A percentile compares a stretch with the other conserved stretches of the same genome.
Conservation (phyloP, 2,888 invertebrate genomes). For the Dorcus parallelipipedus region DNA sequence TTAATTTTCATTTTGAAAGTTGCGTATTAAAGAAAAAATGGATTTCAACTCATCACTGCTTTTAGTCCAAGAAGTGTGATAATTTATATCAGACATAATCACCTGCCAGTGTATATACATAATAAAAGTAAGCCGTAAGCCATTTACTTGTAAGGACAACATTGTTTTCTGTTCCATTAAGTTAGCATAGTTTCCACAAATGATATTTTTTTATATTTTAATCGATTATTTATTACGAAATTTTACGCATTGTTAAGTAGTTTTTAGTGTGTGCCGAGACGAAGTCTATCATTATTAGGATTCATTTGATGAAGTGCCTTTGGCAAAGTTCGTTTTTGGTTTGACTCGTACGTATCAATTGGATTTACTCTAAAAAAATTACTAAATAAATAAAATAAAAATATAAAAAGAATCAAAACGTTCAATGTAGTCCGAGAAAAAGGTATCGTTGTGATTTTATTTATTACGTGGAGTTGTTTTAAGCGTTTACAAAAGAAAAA, state of each 20-base stretch:
- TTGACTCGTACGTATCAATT: no score
- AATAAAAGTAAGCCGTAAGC: not conserved
- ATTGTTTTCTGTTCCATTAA: slow-evolving; percentile 6
- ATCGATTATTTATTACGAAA: slow-evolving; percentile 6
- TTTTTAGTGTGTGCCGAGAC: slow-evolving; percentile 4
- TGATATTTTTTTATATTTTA: slow-evolving; percentile 12
- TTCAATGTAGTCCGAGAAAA: no score
- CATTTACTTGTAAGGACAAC: not conserved
- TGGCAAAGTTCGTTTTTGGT: slow-evolving; percentile 12
- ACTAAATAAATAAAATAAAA: not conserved
- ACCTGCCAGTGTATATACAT: slow-evolving; percentile 17
- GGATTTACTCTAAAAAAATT: not conserved
- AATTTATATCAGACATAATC: slow-evolving; percentile 27
- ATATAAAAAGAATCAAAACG: not conserved
- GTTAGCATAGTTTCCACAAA: not conserved
- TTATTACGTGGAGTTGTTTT: not conserved
- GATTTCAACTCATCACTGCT: no score
- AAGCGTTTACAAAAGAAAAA: slow-evolving; percentile 2
- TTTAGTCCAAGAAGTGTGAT: slow-evolving; percentile 22
- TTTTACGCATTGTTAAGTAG: slow-evolving; percentile 11
- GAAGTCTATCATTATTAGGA: slow-evolving; percentile 5
- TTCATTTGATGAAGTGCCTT: slow-evolving; percentile 19
- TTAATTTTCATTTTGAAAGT: no score
- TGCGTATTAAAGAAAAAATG: no score
- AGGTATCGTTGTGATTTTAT: no score